These are phyloP conservation scores for Serripes groenlandicus DNA, from an alignment of 2,888 invertebrate genomes.

Conservation along the genomic window DNA sequence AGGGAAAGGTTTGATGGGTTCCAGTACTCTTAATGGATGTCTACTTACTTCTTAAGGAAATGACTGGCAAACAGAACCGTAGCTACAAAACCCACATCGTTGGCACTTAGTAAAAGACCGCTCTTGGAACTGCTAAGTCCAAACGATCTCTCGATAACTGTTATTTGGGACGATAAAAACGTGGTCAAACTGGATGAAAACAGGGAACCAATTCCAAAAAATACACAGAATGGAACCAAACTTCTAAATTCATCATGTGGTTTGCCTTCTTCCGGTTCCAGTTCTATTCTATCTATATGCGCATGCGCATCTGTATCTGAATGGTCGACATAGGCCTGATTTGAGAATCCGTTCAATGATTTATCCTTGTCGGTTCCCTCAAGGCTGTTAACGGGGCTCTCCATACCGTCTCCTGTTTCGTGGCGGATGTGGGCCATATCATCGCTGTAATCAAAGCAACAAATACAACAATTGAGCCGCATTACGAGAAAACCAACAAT, in stretches of 20 bases:
- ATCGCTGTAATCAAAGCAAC: constrained; percentile 9
- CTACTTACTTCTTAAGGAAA: constrained; percentile 61
- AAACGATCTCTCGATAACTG: constrained; percentile 51
- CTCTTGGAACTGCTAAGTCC: constrained; percentile 51
- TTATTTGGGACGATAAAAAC: constrained; percentile 59
- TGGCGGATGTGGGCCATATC: neutral
- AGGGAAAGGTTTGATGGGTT: no score
- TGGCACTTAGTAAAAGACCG: constrained; percentile 59
- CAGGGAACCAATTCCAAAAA: constrained; percentile 53
- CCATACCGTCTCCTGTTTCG: neutral
- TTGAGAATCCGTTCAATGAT: constrained; percentile 4
- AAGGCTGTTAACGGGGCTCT: constrained; percentile 1
- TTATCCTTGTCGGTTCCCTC: neutral
- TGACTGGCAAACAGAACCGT: constrained; percentile 57
- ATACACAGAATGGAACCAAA: constrained; percentile 49
- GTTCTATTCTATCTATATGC: neutral
- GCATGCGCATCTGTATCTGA: neutral
- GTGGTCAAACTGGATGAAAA: constrained; percentile 50
- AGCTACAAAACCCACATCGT: constrained; percentile 58
- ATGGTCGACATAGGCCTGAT: constrained; percentile 1
- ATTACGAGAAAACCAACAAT: no score
- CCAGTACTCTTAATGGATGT: no score
- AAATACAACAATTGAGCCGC: no score
- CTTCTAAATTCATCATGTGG: constrained; percentile 33
- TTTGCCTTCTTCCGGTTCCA: neutral